Evolutionary conservation across 2,888 invertebrate species (phyloP), one percentile per base, ranked within the genome.

Genomic region (Elysia crispata): DNA sequence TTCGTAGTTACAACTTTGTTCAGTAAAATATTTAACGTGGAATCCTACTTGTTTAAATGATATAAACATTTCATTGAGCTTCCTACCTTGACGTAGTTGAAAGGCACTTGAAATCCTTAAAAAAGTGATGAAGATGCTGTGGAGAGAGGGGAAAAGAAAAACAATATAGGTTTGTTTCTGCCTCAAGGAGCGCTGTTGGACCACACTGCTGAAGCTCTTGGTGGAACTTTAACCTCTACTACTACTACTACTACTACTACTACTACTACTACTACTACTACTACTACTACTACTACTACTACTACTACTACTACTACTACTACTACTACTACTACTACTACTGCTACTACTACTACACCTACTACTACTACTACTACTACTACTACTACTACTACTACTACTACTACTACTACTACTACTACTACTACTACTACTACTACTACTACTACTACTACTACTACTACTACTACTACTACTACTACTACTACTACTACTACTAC

Each of bases 231-330:
- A 23, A 13, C 64, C 13, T 11, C 23, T 25, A 23, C 30, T 67
- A 67, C 67, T 67, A 67, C 67, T 67, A 67, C 67, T 67, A 67
- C 67, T 67, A 67, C 30, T 67, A 28, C 30, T 67, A 67, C 67
- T 28, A 1, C 3, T 67, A 67, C 67, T 67, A 67, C 67, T 67
- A 67, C 67, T 67, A 67, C 25, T 67, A 67, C 67, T 67, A 67
- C 67, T 67, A 67, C 67, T 67, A 67, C 67, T 67, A 67, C 67
- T 67, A 67, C 67, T 67, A 67, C 67, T 67, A 67, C 67, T 67
- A 1, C 67, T 67, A 1, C 67, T 67, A 1, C 67, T 1, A 67
- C 67, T 67, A 1, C 67, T 67, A 1, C 67, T 67, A 1, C 67
- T 67, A 67, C 67, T 67, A 30, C 67, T 67, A 67, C 30, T 1